These are phyloP conservation scores for Neuroterus valhalla DNA, from an alignment of 1,140 invertebrate genomes.

Conservation along the genomic window DNA sequence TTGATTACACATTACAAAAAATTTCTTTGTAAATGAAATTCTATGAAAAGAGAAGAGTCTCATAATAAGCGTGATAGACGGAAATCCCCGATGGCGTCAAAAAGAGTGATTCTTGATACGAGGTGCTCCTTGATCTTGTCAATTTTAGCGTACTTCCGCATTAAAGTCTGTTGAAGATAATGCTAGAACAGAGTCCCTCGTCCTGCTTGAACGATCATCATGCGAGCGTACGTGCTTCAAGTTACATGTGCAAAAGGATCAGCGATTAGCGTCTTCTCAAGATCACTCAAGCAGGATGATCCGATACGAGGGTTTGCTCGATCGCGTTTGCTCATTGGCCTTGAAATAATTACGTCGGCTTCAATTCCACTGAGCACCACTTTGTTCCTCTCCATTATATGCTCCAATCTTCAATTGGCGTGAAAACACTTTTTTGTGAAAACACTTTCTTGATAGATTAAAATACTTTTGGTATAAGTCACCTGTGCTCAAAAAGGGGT, in stretches of 20 bases:
- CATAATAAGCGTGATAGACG: not conserved
- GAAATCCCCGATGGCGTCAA: not conserved
- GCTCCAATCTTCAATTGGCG: constrained; percentile 46
- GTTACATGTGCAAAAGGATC: constrained; percentile 56
- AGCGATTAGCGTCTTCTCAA: constrained; percentile 66
- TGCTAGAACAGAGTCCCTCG: constrained; percentile 14
- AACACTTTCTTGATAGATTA: too few relatives aligned
- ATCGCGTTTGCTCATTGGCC: constrained; percentile 66
- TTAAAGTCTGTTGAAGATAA: constrained; percentile 26
- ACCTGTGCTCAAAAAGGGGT: too few relatives aligned
- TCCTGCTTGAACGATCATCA: constrained; percentile 35
- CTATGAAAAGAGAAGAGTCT: not conserved
- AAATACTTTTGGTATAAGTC: too few relatives aligned
- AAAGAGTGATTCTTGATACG: not conserved
- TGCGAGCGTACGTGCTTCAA: constrained; percentile 22
- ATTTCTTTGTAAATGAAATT: not conserved
- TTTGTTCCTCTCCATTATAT: constrained; percentile 47
- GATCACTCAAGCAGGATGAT: constrained; percentile 68
- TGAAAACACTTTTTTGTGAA: too few relatives aligned
- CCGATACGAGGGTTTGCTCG: constrained; percentile 67
- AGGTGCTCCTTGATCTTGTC: constrained; percentile 17
- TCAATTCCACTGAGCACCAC: constrained; percentile 48
- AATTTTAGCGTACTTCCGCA: constrained; percentile 21
- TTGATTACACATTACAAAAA: not conserved
- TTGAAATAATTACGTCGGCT: constrained; percentile 67